phyloP scores from a whole-genome alignment of 2,113 vertebrate genomes.

The Zapus hudsonius region DNA sequence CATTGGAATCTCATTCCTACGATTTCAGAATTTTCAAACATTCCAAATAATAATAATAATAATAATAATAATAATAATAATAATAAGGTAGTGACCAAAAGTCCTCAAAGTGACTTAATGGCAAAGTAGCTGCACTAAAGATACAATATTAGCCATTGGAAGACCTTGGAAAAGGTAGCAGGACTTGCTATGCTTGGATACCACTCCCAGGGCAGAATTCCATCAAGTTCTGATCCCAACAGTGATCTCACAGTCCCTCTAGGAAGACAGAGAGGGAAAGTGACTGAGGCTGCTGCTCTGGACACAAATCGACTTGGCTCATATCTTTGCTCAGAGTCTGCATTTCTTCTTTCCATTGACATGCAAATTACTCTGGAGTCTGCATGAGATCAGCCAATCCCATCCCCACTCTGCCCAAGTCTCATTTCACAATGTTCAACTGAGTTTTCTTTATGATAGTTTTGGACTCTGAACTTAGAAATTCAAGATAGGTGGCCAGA shows the following conservation, averaged over 20 bases:
- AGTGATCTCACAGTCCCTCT: background rate
- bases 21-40: background rate
- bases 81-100: background rate
- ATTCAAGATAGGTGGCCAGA: too few species aligned
- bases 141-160: background rate
- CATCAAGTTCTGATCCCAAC: background rate
- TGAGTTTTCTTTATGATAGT: background rate
- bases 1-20: background rate
- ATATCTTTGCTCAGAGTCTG: background rate
- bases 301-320: background rate
- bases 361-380: accelerated
- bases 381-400: background rate
- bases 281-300: background rate
- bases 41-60: background rate
- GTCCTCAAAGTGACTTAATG: background rate
- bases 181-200: too few species aligned
- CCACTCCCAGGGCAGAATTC: background rate
- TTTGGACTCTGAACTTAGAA: background rate
- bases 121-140: accelerated
- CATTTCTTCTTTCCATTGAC: background rate
- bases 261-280: background rate
- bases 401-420: background rate
- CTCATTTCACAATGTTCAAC: background rate
- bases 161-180: background rate
- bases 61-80: background rate